A percentile compares a stretch with the other conserved stretches of the same genome.
phyloP scores from a whole-genome alignment of 2,888 invertebrate genomes.

The Lissocephala sabroskyi region DNA sequence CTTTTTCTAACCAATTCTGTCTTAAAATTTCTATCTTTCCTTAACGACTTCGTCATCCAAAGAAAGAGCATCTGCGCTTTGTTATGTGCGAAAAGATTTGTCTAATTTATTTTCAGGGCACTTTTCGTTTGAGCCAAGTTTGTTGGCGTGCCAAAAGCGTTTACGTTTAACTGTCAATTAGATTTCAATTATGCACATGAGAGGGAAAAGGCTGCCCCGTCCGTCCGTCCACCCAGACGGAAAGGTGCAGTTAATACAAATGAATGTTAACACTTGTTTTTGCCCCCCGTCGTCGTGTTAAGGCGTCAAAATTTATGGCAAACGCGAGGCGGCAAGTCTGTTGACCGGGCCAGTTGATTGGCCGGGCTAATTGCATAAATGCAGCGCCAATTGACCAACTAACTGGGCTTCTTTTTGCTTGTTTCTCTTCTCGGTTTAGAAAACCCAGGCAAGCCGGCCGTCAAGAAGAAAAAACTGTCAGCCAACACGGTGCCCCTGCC shows the following conservation, averaged over 20 bases:
- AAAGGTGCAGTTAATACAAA: constrained; percentile 5
- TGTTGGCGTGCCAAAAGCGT: constrained; percentile 26
- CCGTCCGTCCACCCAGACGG: no score
- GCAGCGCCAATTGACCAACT: background rate
- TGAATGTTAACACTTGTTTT: constrained; percentile 30
- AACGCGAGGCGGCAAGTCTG: no score
- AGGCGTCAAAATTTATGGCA: constrained; percentile 6
- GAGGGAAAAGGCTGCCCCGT: no score
- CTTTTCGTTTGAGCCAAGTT: no score
- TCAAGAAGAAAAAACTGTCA: constrained; percentile 67
- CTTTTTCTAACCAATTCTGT: no score
- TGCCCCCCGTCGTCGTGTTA: background rate
- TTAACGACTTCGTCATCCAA: no score
- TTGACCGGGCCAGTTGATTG: constrained; percentile 24
- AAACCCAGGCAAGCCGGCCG: constrained; percentile 49
- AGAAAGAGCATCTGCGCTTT: no score
- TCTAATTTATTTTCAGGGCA: no score
- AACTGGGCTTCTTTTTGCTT: no score
- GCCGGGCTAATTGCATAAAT: constrained; percentile 39
- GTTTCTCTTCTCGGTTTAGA: no score
- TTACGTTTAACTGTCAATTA: constrained; percentile 58
- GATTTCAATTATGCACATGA: constrained; percentile 64
- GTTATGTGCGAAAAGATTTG: no score
- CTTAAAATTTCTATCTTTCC: no score
- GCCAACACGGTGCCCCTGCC: constrained; percentile 33